A percentile compares a stretch with the other conserved stretches of the same genome.
phyloP scores from a whole-genome alignment of 1,140 invertebrate species.

The Leptinotarsa lineolata region DNA sequence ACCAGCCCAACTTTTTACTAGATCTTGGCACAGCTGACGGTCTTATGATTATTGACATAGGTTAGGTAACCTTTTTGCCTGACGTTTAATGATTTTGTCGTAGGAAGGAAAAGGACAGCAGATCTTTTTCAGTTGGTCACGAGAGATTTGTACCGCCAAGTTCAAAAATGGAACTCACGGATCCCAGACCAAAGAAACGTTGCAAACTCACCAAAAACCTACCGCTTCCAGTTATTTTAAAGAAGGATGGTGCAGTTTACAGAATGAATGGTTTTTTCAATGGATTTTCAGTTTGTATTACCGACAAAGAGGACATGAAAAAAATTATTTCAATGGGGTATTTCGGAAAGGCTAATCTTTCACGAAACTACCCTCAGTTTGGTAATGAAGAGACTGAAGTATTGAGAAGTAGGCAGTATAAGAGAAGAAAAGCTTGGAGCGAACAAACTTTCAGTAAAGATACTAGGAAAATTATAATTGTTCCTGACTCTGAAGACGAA shows the following conservation, averaged over 20 bases:
- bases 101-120: conserved; percentile 26
- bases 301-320: conserved; percentile 63
- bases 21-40: conserved; percentile 27
- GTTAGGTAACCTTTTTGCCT: conserved; percentile 10
- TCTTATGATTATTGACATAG: conserved; percentile 50
- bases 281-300: conserved; percentile 67
- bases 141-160: neutral
- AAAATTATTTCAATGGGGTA: conserved; percentile 71
- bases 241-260: conserved; percentile 31
- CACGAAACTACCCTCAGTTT: conserved; percentile 46
- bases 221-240: conserved; percentile 58
- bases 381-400: conserved; percentile 32
- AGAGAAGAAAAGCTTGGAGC: conserved; percentile 44
- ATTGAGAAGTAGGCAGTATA: conserved; percentile 51
- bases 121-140: conserved; percentile 19
- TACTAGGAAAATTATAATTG: conserved; percentile 60
- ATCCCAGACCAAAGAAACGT: conserved; percentile 57
- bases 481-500: conserved; percentile 70
- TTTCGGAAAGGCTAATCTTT: conserved; percentile 70
- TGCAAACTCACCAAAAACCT: conserved; percentile 49
- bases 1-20: conserved; percentile 24
- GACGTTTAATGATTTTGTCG: conserved; percentile 17
- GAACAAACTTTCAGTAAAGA: conserved; percentile 34
- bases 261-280: conserved; percentile 66
- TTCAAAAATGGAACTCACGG: conserved; percentile 56